Evolutionary conservation across 2,113 vertebrate genomes (phyloP).

Genomic region (Tringa solitaria): DNA sequence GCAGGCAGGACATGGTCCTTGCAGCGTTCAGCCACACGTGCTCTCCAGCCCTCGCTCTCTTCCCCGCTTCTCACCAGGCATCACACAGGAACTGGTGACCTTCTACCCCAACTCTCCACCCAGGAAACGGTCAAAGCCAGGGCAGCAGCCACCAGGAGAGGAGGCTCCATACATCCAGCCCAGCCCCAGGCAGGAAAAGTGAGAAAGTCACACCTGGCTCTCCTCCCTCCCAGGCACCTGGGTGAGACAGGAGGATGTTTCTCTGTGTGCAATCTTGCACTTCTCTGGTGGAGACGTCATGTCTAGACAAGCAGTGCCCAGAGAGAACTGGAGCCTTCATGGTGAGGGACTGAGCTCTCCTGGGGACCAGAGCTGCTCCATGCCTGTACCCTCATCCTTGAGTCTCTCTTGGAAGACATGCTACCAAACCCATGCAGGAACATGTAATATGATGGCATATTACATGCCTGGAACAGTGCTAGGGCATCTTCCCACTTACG

Average conservation of each 20-base stretch:
- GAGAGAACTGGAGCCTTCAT: neutral
- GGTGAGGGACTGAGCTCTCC: neutral
- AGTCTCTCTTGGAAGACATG: constrained; percentile 17
- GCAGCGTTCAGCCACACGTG: neutral
- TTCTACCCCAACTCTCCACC: neutral
- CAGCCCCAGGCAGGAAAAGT: neutral
- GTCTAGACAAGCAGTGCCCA: neutral
- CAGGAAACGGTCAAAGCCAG: neutral
- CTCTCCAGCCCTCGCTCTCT: neutral
- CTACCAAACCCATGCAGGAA: constrained; percentile 45
- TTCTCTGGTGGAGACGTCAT: neutral
- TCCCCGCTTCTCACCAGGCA: neutral
- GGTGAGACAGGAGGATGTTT: neutral
- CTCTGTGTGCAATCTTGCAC: neutral
- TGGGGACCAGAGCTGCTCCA: neutral
- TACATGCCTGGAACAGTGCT: constrained; percentile 45
- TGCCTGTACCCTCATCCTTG: neutral
- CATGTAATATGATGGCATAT: constrained; percentile 57
- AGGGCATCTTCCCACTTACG: neutral
- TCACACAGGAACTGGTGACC: neutral
- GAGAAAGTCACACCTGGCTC: neutral
- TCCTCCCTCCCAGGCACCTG: neutral
- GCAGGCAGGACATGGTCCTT: neutral
- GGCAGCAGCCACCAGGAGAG: neutral
- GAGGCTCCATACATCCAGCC: neutral